Evolutionary conservation across 1,140 invertebrate species (phyloP).

Genomic region (Caenorhabditis brenneri): DNA sequence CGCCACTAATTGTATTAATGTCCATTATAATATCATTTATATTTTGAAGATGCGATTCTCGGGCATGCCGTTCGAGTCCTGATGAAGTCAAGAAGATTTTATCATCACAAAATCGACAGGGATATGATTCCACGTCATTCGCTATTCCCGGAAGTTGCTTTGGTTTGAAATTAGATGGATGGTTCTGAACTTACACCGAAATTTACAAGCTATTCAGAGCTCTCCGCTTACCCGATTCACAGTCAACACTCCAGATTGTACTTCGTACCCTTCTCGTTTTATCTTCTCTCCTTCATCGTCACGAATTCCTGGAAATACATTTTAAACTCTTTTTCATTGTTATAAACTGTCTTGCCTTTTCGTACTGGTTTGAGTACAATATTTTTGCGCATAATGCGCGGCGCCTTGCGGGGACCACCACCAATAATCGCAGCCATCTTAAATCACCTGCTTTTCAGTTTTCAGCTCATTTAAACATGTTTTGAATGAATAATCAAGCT

Average conservation of each 20-base stretch:
- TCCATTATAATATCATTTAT: slow-evolving; percentile 43
- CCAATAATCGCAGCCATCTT: slow-evolving; percentile 21
- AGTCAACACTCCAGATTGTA: slow-evolving; percentile 1
- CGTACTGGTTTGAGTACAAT: neutral
- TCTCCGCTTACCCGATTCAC: neutral
- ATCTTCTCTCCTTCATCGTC: slow-evolving; percentile 22
- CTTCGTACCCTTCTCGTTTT: slow-evolving; percentile 24
- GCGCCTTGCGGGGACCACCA: neutral
- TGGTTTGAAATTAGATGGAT: slow-evolving; percentile 4
- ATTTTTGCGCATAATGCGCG: slow-evolving; percentile 1
- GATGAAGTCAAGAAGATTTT: slow-evolving; percentile 51
- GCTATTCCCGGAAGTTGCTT: slow-evolving; percentile 40
- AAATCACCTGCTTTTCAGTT: too few relatives aligned
- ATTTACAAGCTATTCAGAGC: neutral
- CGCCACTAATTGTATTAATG: slow-evolving; percentile 41
- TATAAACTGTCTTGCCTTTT: neutral
- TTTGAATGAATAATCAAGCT: neutral
- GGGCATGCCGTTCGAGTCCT: slow-evolving; percentile 51
- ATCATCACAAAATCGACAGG: slow-evolving; percentile 50
- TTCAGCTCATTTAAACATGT: neutral
- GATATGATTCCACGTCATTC: slow-evolving; percentile 54
- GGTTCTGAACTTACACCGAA: neutral
- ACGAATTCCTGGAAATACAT: neutral
- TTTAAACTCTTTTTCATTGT: too few relatives aligned
- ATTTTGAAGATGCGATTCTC: slow-evolving; percentile 46